A percentile compares a stretch with the other conserved stretches of the same genome.
phyloP scores from a whole-genome alignment of 53 echinoderm and acorn worm genomes.

The Astropecten irregularis region DNA sequence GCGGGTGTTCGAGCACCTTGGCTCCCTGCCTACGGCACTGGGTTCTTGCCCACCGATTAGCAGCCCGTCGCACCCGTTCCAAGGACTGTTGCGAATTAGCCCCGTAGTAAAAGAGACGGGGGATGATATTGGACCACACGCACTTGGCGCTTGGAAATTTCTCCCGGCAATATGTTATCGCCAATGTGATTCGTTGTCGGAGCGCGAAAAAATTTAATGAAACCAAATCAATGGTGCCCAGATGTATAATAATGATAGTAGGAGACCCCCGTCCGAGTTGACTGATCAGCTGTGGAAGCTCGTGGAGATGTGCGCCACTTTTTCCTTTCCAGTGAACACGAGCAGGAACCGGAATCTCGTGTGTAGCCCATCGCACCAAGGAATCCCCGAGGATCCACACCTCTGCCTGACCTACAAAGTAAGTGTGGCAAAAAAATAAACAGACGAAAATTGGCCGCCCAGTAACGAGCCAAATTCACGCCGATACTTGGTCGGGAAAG shows the following conservation, averaged over 20 bases:
- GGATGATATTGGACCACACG: background rate
- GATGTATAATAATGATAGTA: background rate
- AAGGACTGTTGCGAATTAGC: background rate
- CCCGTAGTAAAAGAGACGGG: background rate
- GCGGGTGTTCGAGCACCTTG: background rate
- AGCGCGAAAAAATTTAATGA: background rate
- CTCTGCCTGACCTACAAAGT: background rate
- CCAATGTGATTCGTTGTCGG: too few relatives aligned
- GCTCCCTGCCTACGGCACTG: background rate
- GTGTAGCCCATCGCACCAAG: background rate
- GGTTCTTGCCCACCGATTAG: background rate
- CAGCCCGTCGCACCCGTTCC: background rate
- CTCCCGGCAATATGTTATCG: background rate
- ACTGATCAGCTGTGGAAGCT: background rate
- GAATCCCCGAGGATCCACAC: constrained; percentile 22
- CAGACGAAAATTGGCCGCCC: too few relatives aligned
- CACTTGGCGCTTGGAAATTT: background rate
- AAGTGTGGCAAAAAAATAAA: too few relatives aligned
- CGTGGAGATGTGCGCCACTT: background rate
- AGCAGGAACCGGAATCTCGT: background rate
- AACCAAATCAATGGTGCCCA: too few relatives aligned
- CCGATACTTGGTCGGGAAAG: background rate
- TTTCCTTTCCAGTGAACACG: background rate
- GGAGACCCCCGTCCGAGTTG: background rate
- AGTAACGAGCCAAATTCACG: background rate